Percentiles rank a stretch among this genome's conserved stretches.
These are phyloP conservation scores for Patella depressa DNA, from an alignment of 2,888 invertebrate genomes.

Conservation along the genomic window DNA sequence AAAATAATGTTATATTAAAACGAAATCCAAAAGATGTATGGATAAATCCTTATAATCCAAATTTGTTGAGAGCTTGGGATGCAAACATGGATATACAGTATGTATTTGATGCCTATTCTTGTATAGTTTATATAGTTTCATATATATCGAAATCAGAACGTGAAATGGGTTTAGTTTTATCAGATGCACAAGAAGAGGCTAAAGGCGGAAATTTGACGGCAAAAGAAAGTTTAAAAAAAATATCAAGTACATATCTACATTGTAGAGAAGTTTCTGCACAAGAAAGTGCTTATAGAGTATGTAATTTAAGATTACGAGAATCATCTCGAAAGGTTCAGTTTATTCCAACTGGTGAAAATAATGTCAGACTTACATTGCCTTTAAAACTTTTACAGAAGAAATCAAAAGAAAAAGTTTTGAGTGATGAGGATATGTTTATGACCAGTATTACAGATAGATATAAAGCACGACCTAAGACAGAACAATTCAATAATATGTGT, in stretches of 20 bases:
- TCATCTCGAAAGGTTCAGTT: slow-evolving; percentile 5
- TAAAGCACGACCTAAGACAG: neutral
- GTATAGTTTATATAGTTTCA: slow-evolving; percentile 45
- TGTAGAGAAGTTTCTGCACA: slow-evolving; percentile 35
- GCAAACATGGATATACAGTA: slow-evolving; percentile 12
- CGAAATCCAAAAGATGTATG: neutral
- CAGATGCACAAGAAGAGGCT: slow-evolving; percentile 28
- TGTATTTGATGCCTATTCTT: slow-evolving; percentile 33
- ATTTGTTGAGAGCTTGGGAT: slow-evolving; percentile 27
- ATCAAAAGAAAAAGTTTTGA: neutral
- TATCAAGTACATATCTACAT: slow-evolving; percentile 28
- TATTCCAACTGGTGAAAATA: slow-evolving; percentile 30
- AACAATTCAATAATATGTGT: neutral
- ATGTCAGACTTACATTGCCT: neutral
- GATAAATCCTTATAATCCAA: slow-evolving; percentile 23
- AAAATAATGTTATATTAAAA: slow-evolving; percentile 1
- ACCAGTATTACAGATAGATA: slow-evolving; percentile 18
- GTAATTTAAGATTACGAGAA: slow-evolving; percentile 28
- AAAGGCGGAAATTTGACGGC: slow-evolving; percentile 28
- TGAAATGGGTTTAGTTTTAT: slow-evolving; percentile 29
- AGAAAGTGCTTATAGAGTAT: slow-evolving; percentile 34
- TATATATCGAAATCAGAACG: slow-evolving; percentile 43
- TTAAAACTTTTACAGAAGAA: neutral
- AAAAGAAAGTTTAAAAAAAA: slow-evolving; percentile 20
- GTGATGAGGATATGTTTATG: slow-evolving; percentile 21